Evolutionary conservation across 2,797 vertebrate genomes (phyloP), one percentile per base, ranked within the genome.

Genomic region (Bradypus variegatus): DNA sequence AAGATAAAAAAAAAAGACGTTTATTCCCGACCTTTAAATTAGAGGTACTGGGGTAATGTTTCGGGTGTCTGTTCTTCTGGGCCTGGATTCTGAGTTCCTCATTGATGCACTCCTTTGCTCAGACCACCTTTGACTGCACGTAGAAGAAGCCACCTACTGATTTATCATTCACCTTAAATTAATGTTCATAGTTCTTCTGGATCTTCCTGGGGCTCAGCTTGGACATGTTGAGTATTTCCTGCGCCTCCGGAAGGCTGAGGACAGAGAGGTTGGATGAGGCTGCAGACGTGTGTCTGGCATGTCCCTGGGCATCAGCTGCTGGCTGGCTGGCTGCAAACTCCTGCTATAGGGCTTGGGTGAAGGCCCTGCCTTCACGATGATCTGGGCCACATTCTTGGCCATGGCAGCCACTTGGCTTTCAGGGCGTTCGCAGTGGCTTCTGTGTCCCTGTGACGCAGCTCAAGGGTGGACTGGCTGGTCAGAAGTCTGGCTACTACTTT

Each of bases 121-220:
- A 97, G 53, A 98, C 98, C 96, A 98, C 98, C 98, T 99, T 95
- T 0, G 21, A 91, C 84, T 92, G 27, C 91, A 99, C 38, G 72
- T 45, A 31, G 45, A 38, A 4, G 18, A 98, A 98, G 53, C 98
- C 98, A 4, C 98, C 98, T 84, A 97, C 96, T 0, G 97, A 73
- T 93, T 98, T 98, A 96, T 98, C 98, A 0, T 98, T 99, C 92
- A 97, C 98, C 97, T 99, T 99, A 96, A 98, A 98, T 84, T 99
- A 97, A 94, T 99, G 98, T 38, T 98, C 98, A 2, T 98, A 98
- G 95, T 97, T 98, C 98, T 98, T 98, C 96, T 98, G 97, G 60
- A 99, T 98, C 77, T 98, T 98, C 92, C 98, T 98, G 0, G 98
- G 97, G 3, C 93, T 97, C 79, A 98, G 97, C 2, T 79, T 97